Evolutionary conservation across 2,113 vertebrate species (phyloP).

Genomic region (Pipra filicauda): DNA sequence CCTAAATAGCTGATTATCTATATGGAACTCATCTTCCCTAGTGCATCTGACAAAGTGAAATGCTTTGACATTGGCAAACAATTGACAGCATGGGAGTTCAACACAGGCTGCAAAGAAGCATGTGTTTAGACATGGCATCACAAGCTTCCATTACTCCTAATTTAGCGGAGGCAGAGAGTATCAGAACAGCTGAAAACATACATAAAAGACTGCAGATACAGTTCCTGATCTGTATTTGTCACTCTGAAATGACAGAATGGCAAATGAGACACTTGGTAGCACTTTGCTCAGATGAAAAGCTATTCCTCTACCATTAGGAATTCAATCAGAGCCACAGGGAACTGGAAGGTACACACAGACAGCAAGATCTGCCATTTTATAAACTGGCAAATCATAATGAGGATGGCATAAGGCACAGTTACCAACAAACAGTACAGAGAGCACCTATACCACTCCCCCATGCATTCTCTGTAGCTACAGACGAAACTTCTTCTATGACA

Average conservation of each 20-base stretch:
- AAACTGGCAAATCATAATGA: background rate
- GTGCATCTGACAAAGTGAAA: background rate
- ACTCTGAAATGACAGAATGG: background rate
- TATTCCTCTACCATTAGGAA: background rate
- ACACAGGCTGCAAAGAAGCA: background rate
- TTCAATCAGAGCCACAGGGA: background rate
- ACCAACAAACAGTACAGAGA: background rate
- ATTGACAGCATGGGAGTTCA: background rate
- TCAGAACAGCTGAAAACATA: background rate
- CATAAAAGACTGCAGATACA: background rate
- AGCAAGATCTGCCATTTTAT: background rate
- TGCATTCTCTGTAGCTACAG: background rate
- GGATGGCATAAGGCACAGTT: background rate
- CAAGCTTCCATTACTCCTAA: background rate
- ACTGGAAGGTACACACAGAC: background rate
- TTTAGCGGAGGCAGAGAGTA: background rate
- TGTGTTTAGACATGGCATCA: background rate
- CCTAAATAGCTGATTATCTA: background rate
- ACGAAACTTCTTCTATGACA: background rate
- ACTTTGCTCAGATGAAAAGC: background rate
- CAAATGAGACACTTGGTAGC: background rate
- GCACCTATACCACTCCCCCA: background rate
- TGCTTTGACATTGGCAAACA: background rate
- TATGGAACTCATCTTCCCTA: background rate
- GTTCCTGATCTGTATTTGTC: background rate